Evolutionary conservation across 2,113 vertebrate species (phyloP).

Genomic region (Tricholaema leucomelas): DNA sequence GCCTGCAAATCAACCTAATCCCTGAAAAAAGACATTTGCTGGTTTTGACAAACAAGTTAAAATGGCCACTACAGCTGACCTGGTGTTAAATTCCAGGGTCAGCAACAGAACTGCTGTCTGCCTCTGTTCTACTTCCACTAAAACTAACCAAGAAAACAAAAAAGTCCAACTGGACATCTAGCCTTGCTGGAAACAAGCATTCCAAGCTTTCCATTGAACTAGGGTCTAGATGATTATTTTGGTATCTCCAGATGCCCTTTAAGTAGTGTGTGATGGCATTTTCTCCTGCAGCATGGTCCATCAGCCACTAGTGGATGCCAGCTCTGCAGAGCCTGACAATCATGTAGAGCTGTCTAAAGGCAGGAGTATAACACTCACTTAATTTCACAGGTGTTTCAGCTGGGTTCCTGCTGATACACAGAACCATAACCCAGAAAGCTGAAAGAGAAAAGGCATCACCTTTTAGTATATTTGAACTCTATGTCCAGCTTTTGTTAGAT

Average conservation of each 20-base stretch:
- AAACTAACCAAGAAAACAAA: background rate
- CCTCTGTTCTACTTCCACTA: background rate
- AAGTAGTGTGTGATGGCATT: background rate
- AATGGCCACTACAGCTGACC: background rate
- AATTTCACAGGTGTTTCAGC: background rate
- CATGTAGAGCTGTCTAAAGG: background rate
- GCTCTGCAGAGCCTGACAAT: background rate
- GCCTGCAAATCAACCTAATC: background rate
- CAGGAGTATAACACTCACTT: background rate
- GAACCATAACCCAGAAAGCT: background rate
- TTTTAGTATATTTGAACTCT: background rate
- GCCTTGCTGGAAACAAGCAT: background rate
- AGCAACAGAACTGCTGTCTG: background rate
- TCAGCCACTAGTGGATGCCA: background rate
- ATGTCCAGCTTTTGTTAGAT: background rate
- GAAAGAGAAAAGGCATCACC: background rate
- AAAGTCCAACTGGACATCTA: background rate
- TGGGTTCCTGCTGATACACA: background rate
- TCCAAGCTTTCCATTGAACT: background rate
- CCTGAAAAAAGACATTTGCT: background rate
- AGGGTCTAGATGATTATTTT: background rate
- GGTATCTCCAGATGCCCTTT: background rate
- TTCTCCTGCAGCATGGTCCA: background rate
- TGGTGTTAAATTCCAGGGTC: background rate
- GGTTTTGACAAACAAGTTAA: background rate